phyloP scores from a whole-genome alignment of 2,888 invertebrate species.

The Eristalis arbustorum region DNA sequence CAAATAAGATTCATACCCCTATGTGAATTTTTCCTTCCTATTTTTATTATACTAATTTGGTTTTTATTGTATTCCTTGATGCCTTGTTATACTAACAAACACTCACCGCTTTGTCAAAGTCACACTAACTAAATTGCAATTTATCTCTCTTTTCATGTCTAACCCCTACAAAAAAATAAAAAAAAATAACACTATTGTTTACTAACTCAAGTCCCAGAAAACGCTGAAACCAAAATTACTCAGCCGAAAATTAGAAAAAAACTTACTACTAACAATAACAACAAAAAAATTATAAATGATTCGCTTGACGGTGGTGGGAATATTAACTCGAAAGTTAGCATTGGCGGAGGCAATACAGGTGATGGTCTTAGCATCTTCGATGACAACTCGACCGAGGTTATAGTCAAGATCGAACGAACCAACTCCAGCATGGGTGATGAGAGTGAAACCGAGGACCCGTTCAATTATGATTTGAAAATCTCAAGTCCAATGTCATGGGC shows the following conservation, averaged over 20 bases:
- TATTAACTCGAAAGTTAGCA: conserved; percentile 5
- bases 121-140: conserved; percentile 41
- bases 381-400: conserved; percentile 77
- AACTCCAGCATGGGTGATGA: conserved; percentile 57
- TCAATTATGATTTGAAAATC: conserved; percentile 79
- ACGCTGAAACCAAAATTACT: conserved; percentile 32
- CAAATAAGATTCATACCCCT: too few relatives aligned
- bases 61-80: neutral
- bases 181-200: conserved; percentile 21
- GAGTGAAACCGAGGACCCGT: conserved; percentile 73
- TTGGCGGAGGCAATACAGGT: conserved; percentile 51
- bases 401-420: conserved; percentile 76
- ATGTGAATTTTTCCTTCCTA: neutral
- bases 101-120: neutral
- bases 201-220: conserved; percentile 52
- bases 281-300: conserved; percentile 35
- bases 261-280: conserved; percentile 50
- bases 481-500: conserved; percentile 80
- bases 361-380: conserved; percentile 72
- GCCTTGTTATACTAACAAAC: neutral
- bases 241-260: conserved; percentile 35
- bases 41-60: neutral
- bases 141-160: conserved; percentile 66
- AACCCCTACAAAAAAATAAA: conserved; percentile 27
- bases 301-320: conserved; percentile 6